A percentile compares a stretch with the other conserved stretches of the same genome.
Evolutionary conservation across 2,113 vertebrate genomes (phyloP).

Genomic region (Campylomormyrus tamandua): DNA sequence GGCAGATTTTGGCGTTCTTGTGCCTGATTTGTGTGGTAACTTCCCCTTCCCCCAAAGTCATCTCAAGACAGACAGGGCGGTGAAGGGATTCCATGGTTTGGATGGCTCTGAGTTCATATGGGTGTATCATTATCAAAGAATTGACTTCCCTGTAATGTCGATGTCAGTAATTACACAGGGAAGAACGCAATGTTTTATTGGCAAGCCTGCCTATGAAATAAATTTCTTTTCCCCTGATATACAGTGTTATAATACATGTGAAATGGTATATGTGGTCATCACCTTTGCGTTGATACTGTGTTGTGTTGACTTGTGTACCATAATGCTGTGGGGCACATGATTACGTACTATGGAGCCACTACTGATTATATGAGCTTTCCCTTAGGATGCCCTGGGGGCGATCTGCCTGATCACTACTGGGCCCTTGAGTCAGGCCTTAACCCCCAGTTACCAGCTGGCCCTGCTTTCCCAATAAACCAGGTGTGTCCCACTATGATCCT

Average conservation of each 20-base stretch:
- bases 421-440: background rate
- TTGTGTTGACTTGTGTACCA: background rate
- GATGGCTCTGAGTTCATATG: background rate
- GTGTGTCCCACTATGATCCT: background rate
- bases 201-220: background rate
- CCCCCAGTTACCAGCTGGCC: background rate
- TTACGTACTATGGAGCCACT: background rate
- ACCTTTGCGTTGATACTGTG: background rate
- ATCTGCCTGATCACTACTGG: background rate
- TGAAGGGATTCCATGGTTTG: background rate
- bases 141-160: background rate
- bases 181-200: background rate
- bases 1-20: background rate
- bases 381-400: background rate
- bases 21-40: background rate
- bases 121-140: background rate
- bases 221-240: background rate
- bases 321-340: background rate
- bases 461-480: background rate
- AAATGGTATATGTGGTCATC: background rate
- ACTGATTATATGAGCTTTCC: background rate
- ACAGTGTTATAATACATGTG: background rate
- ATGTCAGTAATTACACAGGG: background rate
- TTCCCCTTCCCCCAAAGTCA: background rate
- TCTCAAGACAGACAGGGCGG: background rate